These are phyloP conservation scores for Gallinago paraguaiae DNA, from an alignment of 2,113 vertebrate species.

Conservation along the genomic window DNA sequence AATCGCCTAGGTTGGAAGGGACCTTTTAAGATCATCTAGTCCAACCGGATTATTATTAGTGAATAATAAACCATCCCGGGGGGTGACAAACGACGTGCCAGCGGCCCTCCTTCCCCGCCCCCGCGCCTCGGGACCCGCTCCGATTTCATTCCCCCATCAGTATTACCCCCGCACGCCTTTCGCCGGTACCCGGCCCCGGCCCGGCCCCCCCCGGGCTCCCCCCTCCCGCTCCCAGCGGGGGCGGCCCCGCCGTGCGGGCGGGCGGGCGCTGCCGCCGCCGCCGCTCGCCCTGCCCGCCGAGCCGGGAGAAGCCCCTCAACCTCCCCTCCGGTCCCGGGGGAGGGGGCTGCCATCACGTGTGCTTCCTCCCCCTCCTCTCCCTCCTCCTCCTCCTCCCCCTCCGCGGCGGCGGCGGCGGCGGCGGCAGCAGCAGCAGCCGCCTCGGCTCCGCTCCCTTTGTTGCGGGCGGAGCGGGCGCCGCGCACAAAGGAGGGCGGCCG, in stretches of 20 bases:
- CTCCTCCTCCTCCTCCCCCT: not conserved
- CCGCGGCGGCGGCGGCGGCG: not conserved
- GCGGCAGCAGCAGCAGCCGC: not conserved
- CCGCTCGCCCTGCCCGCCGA: not conserved
- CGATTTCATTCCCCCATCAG: accelerated
- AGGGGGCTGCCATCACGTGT: conserved; percentile 61
- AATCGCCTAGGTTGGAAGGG: no score
- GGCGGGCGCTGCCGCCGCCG: not conserved
- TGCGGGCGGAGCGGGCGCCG: conserved; percentile 49
- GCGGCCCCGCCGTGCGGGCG: not conserved
- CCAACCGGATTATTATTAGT: no score
- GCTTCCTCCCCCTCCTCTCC: not conserved
- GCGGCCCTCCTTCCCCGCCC: not conserved
- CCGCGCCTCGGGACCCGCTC: not conserved
- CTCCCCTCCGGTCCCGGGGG: conserved; percentile 21
- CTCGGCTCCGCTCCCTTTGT: conserved; percentile 50
- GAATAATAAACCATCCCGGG: not conserved
- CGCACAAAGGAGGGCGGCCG: conserved; percentile 45
- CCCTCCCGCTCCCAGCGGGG: not conserved
- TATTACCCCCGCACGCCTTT: not conserved
- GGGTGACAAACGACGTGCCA: not conserved
- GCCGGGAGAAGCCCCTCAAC: not conserved
- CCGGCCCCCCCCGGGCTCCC: not conserved
- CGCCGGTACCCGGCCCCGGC: not conserved
- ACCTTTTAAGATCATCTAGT: no score